These are phyloP conservation scores for Heteromormyrus szaboi DNA, from an alignment of 2,797 vertebrate genomes.

Conservation along the genomic window DNA sequence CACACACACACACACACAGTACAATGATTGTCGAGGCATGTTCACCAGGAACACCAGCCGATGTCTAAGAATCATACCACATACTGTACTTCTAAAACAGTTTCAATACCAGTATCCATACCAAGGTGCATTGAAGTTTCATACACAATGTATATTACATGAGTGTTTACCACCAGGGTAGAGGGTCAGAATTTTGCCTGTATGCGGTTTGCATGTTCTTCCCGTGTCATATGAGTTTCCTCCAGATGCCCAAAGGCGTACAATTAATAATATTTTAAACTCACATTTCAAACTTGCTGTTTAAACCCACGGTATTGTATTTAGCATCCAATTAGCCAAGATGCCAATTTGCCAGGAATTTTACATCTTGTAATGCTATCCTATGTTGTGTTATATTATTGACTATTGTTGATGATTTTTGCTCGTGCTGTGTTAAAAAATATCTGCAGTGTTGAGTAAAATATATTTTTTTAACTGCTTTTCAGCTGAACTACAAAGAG, in stretches of 20 bases:
- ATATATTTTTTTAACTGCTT: background rate
- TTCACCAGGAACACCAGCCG: background rate
- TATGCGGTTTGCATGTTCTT: background rate
- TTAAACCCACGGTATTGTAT: background rate
- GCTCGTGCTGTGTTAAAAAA: background rate
- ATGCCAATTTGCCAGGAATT: background rate
- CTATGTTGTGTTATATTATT: background rate
- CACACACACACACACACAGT: background rate
- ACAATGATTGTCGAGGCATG: background rate
- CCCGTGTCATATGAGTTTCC: background rate
- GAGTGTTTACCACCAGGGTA: background rate
- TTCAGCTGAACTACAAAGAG: conserved; percentile 87
- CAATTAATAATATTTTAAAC: background rate
- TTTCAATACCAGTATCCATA: background rate
- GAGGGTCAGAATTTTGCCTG: background rate
- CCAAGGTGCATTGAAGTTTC: background rate
- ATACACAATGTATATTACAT: background rate
- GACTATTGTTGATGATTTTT: background rate
- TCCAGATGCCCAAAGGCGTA: background rate
- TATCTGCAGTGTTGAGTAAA: background rate
- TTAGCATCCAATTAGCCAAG: background rate
- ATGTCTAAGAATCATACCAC: background rate
- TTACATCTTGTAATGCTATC: background rate
- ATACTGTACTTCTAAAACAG: background rate
- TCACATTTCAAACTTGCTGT: background rate